phyloP scores from a whole-genome alignment of 1,140 invertebrate species.

The Camponotus pennsylvanicus region DNA sequence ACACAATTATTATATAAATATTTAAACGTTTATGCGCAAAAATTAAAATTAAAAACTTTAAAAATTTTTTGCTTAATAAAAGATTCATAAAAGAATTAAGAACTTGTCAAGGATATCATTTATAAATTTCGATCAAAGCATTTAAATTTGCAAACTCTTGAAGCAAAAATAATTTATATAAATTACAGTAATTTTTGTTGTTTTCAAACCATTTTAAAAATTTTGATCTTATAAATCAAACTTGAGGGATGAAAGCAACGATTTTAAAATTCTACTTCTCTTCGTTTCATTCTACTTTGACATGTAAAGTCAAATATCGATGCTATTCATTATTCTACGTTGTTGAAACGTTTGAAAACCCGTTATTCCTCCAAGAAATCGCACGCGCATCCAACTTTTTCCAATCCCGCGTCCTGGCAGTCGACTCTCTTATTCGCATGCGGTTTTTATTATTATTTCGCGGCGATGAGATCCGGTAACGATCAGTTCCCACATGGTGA shows the following conservation, averaged over 20 bases:
- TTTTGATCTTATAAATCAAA: background rate
- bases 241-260: background rate
- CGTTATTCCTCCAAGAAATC: conserved; percentile 40
- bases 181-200: background rate
- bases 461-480: conserved; percentile 71
- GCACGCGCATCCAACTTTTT: conserved; percentile 30
- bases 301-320: background rate
- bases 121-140: no score
- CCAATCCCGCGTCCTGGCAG: conserved; percentile 52
- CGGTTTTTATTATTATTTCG: conserved; percentile 69
- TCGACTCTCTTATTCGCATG: conserved; percentile 34
- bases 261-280: background rate
- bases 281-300: background rate
- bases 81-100: no score
- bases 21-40: no score
- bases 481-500: conserved; percentile 77
- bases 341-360: conserved; percentile 23
- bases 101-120: no score
- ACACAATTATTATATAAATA: no score
- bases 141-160: background rate
- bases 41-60: no score
- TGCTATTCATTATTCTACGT: background rate
- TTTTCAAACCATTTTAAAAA: background rate
- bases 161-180: background rate
- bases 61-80: no score